Evolutionary conservation across 1,140 invertebrate species (phyloP).

Genomic region (Oppia nitens): DNA sequence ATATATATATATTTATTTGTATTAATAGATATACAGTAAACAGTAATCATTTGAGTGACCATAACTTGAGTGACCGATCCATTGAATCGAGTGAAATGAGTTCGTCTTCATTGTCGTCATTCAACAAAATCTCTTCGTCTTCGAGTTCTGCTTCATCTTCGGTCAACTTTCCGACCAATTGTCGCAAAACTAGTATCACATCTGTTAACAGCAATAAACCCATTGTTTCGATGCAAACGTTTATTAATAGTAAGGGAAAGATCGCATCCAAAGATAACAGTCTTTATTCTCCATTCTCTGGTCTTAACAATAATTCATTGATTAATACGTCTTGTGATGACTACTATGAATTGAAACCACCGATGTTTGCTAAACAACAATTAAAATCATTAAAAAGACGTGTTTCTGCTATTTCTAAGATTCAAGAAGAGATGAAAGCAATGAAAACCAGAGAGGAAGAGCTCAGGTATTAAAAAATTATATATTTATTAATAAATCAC

Average conservation of each 20-base stretch:
- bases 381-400: constrained; percentile 10
- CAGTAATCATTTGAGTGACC: too few species aligned
- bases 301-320: not conserved
- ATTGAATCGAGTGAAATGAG: not conserved
- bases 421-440: constrained; percentile 53
- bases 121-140: not conserved
- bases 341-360: not conserved
- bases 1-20: too few species aligned
- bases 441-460: constrained; percentile 54
- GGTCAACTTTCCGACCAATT: not conserved
- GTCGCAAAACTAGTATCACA: not conserved
- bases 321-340: not conserved
- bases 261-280: constrained; percentile 1
- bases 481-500: too few species aligned
- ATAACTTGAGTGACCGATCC: not conserved
- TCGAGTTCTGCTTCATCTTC: not conserved
- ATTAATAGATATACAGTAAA: too few species aligned
- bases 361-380: not conserved
- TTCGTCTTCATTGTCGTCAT: too few species aligned
- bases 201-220: not conserved
- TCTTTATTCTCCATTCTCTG: not conserved
- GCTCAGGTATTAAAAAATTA: constrained; percentile 45
- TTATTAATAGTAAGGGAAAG: constrained; percentile 51
- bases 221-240: constrained; percentile 51
- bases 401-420: constrained; percentile 47